phyloP scores from a whole-genome alignment of 2,113 vertebrate species.

The Chauna torquata region DNA sequence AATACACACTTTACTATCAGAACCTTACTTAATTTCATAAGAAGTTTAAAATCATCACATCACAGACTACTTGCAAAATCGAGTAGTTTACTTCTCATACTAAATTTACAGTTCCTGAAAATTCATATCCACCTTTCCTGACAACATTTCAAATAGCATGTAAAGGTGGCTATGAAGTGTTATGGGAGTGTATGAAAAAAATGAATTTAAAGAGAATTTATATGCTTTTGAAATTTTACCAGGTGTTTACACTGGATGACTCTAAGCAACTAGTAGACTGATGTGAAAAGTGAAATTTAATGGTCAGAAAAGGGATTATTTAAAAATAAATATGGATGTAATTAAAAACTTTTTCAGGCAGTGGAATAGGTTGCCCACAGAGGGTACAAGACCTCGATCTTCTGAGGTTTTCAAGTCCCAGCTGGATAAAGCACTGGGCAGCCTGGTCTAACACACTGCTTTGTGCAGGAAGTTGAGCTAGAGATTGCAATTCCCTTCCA shows the following conservation, averaged over 20 bases:
- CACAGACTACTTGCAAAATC: neutral
- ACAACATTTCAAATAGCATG: neutral
- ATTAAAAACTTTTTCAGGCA: neutral
- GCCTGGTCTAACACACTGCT: neutral
- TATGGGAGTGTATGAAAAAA: neutral
- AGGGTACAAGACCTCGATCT: neutral
- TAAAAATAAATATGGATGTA: neutral
- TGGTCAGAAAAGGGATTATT: neutral
- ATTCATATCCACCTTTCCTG: neutral
- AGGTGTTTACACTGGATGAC: neutral
- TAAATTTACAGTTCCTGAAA: neutral
- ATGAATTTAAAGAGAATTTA: neutral
- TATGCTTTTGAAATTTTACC: neutral
- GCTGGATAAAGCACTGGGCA: neutral
- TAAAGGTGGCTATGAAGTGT: neutral
- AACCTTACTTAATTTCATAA: neutral
- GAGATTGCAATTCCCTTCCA: neutral
- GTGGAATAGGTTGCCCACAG: neutral
- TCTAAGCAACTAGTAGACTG: neutral
- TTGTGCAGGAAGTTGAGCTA: neutral
- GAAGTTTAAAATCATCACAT: neutral
- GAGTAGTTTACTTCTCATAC: neutral
- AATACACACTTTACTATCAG: neutral
- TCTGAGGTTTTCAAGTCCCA: neutral
- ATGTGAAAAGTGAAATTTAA: neutral